Conservation (phyloP, 2,888 invertebrate species). For the Dicranocentrus wangi region DNA sequence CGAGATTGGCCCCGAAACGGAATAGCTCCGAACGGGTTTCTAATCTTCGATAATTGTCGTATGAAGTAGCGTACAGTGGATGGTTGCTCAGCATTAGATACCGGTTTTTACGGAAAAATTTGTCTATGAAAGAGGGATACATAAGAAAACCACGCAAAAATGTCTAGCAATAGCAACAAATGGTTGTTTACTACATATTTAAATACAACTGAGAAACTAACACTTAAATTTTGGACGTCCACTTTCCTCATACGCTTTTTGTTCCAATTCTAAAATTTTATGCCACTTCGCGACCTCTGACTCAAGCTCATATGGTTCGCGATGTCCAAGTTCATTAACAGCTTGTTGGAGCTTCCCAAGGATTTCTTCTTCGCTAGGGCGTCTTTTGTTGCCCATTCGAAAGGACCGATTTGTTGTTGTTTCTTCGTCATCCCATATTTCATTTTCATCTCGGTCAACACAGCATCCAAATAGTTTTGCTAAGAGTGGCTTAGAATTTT, state of each 20-base stretch:
- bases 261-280: slow-evolving; percentile 19
- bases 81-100: slow-evolving; percentile 31
- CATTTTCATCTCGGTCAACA: not conserved
- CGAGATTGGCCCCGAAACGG: slow-evolving; percentile 36
- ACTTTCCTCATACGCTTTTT: slow-evolving; percentile 41
- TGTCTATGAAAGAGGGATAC: slow-evolving; percentile 41
- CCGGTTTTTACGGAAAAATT: slow-evolving; percentile 31
- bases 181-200: not conserved
- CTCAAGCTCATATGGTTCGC: slow-evolving; percentile 4
- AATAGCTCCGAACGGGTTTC: slow-evolving; percentile 49
- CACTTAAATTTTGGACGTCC: slow-evolving; percentile 42
- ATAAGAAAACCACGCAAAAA: not conserved
- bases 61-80: slow-evolving; percentile 53
- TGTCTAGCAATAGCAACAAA: not conserved
- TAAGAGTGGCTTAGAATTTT: not conserved
- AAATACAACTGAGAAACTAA: no score
- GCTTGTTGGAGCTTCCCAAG: slow-evolving; percentile 25
- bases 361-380: slow-evolving; percentile 16
- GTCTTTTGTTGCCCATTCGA: not conserved
- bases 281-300: slow-evolving; percentile 21
- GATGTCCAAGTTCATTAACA: not conserved
- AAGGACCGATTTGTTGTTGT: not conserved
- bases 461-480: not conserved
- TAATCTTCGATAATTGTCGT: slow-evolving; percentile 59
- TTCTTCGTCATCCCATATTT: not conserved